phyloP scores from a whole-genome alignment of 2,888 invertebrate genomes.

The Hyles lineata region DNA sequence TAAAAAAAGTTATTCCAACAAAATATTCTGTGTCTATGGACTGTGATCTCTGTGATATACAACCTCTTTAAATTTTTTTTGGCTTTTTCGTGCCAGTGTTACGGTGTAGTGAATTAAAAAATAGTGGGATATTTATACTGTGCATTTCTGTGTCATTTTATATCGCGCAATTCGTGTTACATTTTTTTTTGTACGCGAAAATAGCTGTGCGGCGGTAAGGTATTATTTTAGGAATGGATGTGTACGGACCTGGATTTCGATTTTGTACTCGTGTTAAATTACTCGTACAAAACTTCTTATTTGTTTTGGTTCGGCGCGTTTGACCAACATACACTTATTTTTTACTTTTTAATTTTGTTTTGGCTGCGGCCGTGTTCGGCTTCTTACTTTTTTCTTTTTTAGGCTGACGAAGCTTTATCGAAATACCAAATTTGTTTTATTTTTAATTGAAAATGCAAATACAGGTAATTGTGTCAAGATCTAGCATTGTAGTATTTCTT shows the following conservation, averaged over 20 bases:
- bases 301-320: constrained; percentile 2
- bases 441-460: constrained; percentile 10
- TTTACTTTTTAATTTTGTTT: neutral
- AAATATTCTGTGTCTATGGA: neutral
- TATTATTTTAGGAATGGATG: constrained; percentile 68
- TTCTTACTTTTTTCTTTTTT: neutral
- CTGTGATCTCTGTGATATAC: neutral
- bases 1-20: constrained; percentile 17
- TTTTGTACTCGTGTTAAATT: constrained; percentile 38
- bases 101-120: constrained; percentile 32
- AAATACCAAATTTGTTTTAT: neutral
- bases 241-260: constrained; percentile 51
- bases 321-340: neutral
- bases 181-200: constrained; percentile 68
- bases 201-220: constrained; percentile 74
- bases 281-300: constrained; percentile 10
- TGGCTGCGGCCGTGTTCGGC: neutral
- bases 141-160: constrained; percentile 29
- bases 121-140: constrained; percentile 30
- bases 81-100: constrained; percentile 23
- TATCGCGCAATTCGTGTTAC: constrained; percentile 23
- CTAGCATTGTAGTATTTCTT: neutral
- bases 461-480: constrained; percentile 14
- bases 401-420: neutral
- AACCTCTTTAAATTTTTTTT: constrained; percentile 1